These are phyloP conservation scores for Megaceryle maxima DNA, from an alignment of 2,113 vertebrate genomes.

Conservation along the genomic window DNA sequence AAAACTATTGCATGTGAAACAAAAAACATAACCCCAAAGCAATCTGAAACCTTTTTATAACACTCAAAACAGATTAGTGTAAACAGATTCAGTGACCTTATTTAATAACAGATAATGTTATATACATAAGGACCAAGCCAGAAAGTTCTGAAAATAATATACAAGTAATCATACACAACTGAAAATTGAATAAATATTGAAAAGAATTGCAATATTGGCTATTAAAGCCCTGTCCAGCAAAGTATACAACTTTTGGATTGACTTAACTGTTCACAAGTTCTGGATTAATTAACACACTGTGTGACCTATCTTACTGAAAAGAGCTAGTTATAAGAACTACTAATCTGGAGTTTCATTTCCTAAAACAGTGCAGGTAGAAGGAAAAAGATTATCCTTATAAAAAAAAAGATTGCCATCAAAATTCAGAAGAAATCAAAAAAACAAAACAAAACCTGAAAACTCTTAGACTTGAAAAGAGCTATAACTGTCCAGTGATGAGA, in stretches of 20 bases:
- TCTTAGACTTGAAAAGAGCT: not conserved
- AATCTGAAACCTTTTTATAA: conserved; percentile 17
- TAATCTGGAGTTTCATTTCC: not conserved
- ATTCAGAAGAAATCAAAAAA: not conserved
- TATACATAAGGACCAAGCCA: not conserved
- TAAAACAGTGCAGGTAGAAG: not conserved
- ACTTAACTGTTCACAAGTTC: not conserved
- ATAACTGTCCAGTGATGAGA: not conserved
- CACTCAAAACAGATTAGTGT: not conserved
- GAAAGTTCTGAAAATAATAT: not conserved
- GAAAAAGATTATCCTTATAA: not conserved
- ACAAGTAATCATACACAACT: not conserved
- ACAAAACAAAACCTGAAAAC: not conserved
- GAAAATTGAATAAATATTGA: not conserved
- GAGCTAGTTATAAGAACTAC: not conserved
- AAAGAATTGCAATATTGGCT: not conserved
- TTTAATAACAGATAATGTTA: conserved; percentile 9
- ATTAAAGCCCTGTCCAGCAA: not conserved
- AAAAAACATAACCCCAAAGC: conserved; percentile 31
- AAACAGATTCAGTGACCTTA: not conserved
- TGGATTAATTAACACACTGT: not conserved
- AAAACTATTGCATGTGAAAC: conserved; percentile 33
- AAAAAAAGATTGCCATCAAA: not conserved
- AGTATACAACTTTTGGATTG: not conserved
- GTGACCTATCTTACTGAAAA: not conserved